A percentile compares a stretch with the other conserved stretches of the same genome.
Conservation (phyloP, 2,797 vertebrate species). For the Halcyon smyrnensis region DNA sequence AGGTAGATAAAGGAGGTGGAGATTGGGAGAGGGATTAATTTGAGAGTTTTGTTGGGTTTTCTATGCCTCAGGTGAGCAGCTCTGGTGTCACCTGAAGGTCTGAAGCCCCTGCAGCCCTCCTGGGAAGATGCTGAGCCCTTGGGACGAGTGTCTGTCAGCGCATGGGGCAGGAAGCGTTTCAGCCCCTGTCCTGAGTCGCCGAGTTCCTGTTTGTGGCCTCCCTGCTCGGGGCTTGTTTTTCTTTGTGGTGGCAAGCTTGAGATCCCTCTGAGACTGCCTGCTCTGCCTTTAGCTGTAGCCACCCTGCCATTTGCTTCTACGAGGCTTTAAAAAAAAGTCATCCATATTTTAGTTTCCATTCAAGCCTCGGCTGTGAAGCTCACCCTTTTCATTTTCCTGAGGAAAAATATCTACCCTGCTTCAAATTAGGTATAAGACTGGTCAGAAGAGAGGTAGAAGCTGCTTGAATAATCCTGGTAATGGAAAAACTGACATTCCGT, state of each 20-base stretch:
- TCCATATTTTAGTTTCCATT: constrained; percentile 36
- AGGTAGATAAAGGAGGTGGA: not conserved
- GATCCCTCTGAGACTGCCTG: not conserved
- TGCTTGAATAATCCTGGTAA: constrained; percentile 51
- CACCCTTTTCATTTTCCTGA: constrained; percentile 19
- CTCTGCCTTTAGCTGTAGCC: not conserved
- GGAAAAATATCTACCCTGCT: constrained; percentile 35
- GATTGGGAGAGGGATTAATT: not conserved
- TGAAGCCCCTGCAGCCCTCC: not conserved
- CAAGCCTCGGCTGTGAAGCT: not conserved
- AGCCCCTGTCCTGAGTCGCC: not conserved
- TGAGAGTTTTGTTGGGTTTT: not conserved
- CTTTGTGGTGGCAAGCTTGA: not conserved
- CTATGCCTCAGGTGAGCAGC: not conserved
- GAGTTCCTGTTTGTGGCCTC: constrained; percentile 39
- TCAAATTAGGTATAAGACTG: constrained; percentile 35
- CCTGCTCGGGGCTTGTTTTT: not conserved
- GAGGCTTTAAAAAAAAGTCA: constrained; percentile 16
- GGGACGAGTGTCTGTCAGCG: not conserved
- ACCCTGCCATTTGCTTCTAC: not conserved
- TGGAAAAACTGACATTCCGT: constrained; percentile 50
- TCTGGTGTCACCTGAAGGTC: not conserved
- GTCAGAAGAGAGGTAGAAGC: constrained; percentile 22
- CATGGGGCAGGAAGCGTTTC: not conserved
- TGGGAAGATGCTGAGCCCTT: not conserved